phyloP scores from a whole-genome alignment of 2,888 invertebrate species.

The Drosophila greeni region DNA sequence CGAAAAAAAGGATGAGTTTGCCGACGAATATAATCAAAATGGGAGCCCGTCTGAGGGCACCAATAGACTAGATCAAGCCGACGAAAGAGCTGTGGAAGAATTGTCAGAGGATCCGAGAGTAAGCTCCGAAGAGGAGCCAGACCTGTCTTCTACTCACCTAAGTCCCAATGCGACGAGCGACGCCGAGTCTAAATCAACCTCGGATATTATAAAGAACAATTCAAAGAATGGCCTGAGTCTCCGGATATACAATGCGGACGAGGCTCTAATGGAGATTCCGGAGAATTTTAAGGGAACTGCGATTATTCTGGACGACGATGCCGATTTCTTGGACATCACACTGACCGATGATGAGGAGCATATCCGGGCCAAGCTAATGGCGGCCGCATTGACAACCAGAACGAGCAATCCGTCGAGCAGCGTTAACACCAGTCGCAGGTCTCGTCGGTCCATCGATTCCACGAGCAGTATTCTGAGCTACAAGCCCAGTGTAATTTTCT shows the following conservation, averaged over 20 bases:
- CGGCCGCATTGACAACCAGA: conserved; percentile 15
- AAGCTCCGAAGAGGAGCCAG: not conserved
- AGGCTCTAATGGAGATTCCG: conserved; percentile 20
- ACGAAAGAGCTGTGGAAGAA: not conserved
- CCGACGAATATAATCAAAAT: not conserved
- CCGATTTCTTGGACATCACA: conserved; percentile 28
- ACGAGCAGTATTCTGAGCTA: conserved; percentile 28
- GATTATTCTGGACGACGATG: conserved; percentile 35
- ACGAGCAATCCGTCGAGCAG: conserved; percentile 11
- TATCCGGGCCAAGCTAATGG: conserved; percentile 36
- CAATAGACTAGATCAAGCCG: not conserved
- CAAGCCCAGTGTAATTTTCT: conserved; percentile 47
- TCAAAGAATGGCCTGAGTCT: conserved; percentile 8
- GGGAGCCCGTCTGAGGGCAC: not conserved
- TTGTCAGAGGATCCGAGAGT: not conserved
- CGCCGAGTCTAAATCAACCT: not conserved
- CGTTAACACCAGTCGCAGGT: conserved; percentile 13
- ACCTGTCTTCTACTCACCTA: not conserved
- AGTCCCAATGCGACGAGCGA: not conserved
- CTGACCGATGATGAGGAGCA: conserved; percentile 41
- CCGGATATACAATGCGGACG: conserved; percentile 27
- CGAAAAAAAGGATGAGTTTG: not conserved
- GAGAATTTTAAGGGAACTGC: conserved; percentile 14
- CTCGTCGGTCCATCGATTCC: conserved; percentile 4
- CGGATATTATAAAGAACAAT: not conserved